Evolutionary conservation across 2,797 vertebrate genomes (phyloP), one percentile per base, ranked within the genome.

Genomic region (Sternotherus odoratus): DNA sequence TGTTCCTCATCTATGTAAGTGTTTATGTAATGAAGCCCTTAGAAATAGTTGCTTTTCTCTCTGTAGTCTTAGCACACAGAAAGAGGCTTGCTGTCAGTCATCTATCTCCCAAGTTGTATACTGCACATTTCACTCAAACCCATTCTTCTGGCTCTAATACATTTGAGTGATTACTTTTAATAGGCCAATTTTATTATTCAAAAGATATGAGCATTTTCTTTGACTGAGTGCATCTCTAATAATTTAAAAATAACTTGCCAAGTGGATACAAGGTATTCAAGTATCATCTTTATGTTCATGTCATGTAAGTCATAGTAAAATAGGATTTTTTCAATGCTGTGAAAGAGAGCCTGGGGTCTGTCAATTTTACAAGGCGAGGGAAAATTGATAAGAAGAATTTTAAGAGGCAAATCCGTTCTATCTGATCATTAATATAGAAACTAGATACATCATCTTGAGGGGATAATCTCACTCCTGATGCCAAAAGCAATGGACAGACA

Each of bases 261-360:
- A 51, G 49, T 78, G 3, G 51, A 10, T 80, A 56, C 16, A 57
- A 1, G 49, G 23, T 2, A 2, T 24, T 82, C 49, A 28, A 50
- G n/a, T 60, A 82, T 36, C 24, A 77, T 6, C 86, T 83, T 78
- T 83, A 56, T 21, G 51, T 89, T 11, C 79, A 26, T 36, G 2
- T 85, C 82, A 15, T 74, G 77, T 78, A 30, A 60, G 8, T 12
- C 74, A 2, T 79, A 83, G 69, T 13, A 87, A 56, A 8, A 39
- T 33, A 66, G 90, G 50, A 83, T 75, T 83, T 48, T 21, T 51
- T 88, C 77, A 78, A 46, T 77, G 84, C 69, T 26, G 46, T 49
- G 51, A 39, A 80, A 87, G 92, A 75, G 11, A 51, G 82, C 48
- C 57, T 53, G n/a, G 6, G 92, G 87, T 53, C 88, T 89, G 36